Base-by-base conservation (phyloP, 2,888 invertebrate species). In the Micropterix aruncella region DNA sequence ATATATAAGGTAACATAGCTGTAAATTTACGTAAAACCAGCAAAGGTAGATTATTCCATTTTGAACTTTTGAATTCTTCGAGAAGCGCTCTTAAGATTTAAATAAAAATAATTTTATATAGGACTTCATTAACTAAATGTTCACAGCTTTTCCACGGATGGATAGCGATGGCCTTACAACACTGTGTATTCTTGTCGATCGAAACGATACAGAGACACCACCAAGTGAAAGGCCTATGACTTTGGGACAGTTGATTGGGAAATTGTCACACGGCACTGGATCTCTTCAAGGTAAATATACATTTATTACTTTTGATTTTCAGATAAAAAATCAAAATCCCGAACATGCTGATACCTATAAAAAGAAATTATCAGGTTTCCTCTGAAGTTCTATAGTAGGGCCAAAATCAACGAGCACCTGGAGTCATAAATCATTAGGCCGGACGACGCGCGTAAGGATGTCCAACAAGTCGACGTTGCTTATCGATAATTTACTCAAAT, bases 141-240 rank as follows among this genome's bases (percentile, higher is more conserved):
- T 53, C 68, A 74, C 84, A 81, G 90, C 89, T 15, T 96, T 94
- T 60, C 73, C 96, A 16, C 74, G 92, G 18, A 88, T 91, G 64
- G 80, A 82, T 52, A 74, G 82, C 37, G 91, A 93, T 55, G 95
- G 95, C 16, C 87, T 83, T 37, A 94, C 94, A 0, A 87, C 92
- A 18, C 63, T 97, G 16, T 84, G 86, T 54, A 77, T 96, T 45
- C 74, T 95, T 3, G 84, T 85, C 36, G 82, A 83, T 12, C 5
- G 12, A 27, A 79, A 80, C 14, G 78, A 77, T 47, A 80, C 81
- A 9, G 73, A 79, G 16, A 80, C 78, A 16, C 79, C 80, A 12
- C 77, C 81, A 38, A 80, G 79, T 0, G 87, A 88, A 57, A 76
- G 82, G 42, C 85, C 91, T 0, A 79, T 92, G 2, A 83, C 86